Conservation (phyloP, 2,113 vertebrate genomes). For the Myocastor coypus region DNA sequence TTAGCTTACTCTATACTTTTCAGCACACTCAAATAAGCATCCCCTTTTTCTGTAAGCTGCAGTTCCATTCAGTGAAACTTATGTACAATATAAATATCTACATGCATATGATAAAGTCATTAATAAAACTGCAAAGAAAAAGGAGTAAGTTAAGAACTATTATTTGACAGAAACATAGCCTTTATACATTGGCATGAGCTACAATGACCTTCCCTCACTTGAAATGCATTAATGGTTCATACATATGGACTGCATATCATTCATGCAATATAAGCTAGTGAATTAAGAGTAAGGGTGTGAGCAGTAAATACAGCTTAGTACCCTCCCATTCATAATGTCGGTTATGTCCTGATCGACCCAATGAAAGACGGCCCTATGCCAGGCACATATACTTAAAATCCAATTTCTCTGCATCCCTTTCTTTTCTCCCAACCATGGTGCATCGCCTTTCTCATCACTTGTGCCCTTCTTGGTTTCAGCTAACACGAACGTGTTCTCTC, state of each 20-base stretch:
- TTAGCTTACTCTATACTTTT: neutral
- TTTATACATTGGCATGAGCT: neutral
- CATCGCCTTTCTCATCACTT: neutral
- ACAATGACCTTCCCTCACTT: neutral
- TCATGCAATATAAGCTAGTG: neutral
- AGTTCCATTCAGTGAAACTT: conserved; percentile 38
- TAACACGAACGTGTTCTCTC: neutral
- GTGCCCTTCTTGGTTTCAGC: neutral
- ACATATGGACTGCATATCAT: neutral
- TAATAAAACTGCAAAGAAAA: conserved; percentile 16
- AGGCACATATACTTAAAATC: neutral
- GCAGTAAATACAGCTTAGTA: neutral
- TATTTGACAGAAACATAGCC: neutral
- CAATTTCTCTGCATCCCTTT: neutral
- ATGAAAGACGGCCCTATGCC: neutral
- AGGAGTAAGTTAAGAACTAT: neutral
- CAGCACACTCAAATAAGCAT: neutral
- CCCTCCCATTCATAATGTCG: neutral
- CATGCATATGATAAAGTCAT: neutral
- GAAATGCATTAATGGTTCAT: neutral
- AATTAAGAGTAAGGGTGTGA: neutral
- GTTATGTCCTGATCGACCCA: neutral
- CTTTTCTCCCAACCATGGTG: neutral
- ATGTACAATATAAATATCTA: conserved; percentile 58
- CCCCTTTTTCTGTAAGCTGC: conserved; percentile 23